phyloP scores from a whole-genome alignment of 2,888 invertebrate genomes.

The Leptopilina syphax region DNA sequence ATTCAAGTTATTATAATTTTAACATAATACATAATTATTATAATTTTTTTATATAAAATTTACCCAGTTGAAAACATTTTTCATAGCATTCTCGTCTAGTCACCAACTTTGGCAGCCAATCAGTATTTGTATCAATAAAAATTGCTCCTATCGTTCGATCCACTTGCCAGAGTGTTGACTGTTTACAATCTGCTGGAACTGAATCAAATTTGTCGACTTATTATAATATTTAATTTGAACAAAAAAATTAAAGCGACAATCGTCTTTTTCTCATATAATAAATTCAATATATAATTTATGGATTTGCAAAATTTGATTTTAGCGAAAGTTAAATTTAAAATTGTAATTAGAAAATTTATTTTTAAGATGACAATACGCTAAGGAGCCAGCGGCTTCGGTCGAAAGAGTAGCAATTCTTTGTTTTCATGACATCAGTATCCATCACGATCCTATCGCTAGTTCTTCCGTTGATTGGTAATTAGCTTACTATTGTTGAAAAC shows the following conservation, averaged over 20 bases:
- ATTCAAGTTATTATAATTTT: too few species aligned
- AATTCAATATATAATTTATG: too few species aligned
- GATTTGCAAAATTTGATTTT: not conserved
- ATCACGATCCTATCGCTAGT: constrained; percentile 13
- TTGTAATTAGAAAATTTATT: constrained; percentile 10
- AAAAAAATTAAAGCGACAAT: too few species aligned
- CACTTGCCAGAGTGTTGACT: constrained; percentile 84
- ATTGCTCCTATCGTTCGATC: constrained; percentile 87
- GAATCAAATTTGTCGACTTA: constrained; percentile 25
- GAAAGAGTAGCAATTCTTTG: constrained; percentile 38
- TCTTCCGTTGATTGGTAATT: constrained; percentile 37
- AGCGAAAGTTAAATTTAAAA: constrained; percentile 4
- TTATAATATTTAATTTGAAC: too few species aligned
- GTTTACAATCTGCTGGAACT: constrained; percentile 80
- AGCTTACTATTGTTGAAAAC: constrained; percentile 8
- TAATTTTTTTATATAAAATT: not conserved
- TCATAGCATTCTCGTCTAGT: constrained; percentile 84
- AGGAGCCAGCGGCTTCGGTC: constrained; percentile 10
- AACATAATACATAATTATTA: too few species aligned
- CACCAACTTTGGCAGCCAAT: constrained; percentile 80
- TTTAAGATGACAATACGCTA: constrained; percentile 20
- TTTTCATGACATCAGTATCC: constrained; percentile 20
- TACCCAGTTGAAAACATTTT: constrained; percentile 68
- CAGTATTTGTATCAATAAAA: constrained; percentile 83
- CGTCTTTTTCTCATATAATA: too few species aligned